phyloP scores from a whole-genome alignment of 1,140 invertebrate genomes.

The Tetramorium parvispinum region DNA sequence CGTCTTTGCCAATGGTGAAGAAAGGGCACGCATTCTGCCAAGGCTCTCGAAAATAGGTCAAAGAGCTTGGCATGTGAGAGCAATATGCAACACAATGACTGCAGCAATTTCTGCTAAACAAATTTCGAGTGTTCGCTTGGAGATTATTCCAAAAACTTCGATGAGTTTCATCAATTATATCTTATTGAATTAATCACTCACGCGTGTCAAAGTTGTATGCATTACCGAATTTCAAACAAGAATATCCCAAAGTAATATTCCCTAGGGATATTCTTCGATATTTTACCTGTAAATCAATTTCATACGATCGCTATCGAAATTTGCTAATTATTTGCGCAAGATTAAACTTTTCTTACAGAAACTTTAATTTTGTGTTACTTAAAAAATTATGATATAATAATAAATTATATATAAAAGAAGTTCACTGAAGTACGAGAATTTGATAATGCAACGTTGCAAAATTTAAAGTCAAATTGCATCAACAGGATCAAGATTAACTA shows the following conservation, averaged over 20 bases:
- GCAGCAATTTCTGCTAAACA: constrained; percentile 1
- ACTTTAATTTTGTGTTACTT: not conserved
- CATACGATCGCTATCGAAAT: not conserved
- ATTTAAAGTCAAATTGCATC: not conserved
- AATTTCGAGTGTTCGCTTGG: not conserved
- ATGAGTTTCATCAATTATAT: not conserved
- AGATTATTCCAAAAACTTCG: not conserved
- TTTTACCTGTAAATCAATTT: not conserved
- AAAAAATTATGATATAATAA: not conserved
- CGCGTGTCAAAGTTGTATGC: not conserved
- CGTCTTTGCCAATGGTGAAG: constrained; percentile 65
- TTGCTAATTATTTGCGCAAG: not conserved
- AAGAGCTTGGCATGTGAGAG: not conserved
- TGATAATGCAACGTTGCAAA: not conserved
- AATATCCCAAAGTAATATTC: not conserved
- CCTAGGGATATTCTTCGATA: not conserved
- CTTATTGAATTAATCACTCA: not conserved
- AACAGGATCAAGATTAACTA: not conserved
- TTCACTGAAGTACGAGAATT: not conserved
- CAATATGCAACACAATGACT: not conserved
- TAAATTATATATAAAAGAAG: not conserved
- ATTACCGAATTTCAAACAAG: constrained; percentile 1
- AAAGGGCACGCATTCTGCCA: constrained; percentile 34
- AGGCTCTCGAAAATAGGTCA: constrained; percentile 1
- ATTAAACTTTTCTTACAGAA: not conserved